These are phyloP conservation scores for Papilio xuthus DNA, from an alignment of 1,140 invertebrate species.

Conservation along the genomic window DNA sequence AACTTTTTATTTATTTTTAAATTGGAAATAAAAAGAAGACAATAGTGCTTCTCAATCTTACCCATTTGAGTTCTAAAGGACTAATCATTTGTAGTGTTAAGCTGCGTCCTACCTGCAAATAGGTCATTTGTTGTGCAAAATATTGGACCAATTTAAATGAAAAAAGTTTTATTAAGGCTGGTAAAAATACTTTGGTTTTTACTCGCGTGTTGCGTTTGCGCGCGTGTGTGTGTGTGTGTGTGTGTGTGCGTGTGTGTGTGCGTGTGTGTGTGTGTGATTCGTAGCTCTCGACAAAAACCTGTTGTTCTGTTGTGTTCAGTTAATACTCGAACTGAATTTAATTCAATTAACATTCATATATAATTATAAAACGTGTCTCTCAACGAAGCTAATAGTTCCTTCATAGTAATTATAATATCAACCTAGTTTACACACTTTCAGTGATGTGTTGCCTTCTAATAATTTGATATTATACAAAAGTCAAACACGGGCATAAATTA, in stretches of 20 bases:
- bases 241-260: no score
- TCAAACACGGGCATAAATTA: no score
- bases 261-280: background rate
- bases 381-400: background rate
- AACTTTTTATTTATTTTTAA: background rate
- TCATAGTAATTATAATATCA: background rate
- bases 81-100: background rate
- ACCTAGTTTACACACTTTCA: background rate
- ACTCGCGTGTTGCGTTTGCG: background rate
- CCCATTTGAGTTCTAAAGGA: background rate
- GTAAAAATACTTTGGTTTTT: constrained; percentile 9
- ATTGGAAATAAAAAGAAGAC: background rate
- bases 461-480: background rate
- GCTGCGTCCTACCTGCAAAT: background rate
- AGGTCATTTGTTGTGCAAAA: background rate
- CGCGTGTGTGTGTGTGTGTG: no score
- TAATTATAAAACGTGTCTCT: background rate
- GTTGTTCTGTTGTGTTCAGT: background rate
- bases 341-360: background rate
- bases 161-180: background rate
- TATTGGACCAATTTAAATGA: background rate
- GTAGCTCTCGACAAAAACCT: background rate
- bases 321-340: background rate
- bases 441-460: background rate
- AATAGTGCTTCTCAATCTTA: background rate